phyloP scores from a whole-genome alignment of 2,888 invertebrate genomes.

The Heterodera filipjevi region DNA sequence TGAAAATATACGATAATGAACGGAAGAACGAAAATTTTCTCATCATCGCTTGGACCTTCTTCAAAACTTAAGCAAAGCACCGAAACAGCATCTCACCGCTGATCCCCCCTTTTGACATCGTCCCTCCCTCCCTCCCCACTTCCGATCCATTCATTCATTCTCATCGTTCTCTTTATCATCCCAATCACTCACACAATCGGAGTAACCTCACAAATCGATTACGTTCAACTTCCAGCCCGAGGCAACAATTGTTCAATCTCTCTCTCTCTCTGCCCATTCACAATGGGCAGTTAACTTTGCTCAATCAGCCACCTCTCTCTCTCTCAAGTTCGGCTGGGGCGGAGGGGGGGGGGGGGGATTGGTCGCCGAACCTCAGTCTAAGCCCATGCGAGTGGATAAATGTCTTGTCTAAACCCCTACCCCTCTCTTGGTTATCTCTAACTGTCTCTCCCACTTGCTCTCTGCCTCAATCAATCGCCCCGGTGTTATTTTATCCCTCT shows the following conservation, averaged over 20 bases:
- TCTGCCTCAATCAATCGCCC: not conserved
- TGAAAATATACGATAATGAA: not conserved
- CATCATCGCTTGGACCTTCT: not conserved
- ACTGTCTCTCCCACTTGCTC: not conserved
- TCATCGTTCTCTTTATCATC: constrained; percentile 12
- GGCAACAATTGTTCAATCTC: constrained; percentile 20
- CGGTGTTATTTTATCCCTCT: not conserved
- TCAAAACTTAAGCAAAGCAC: constrained; percentile 8
- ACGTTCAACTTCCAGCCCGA: constrained; percentile 10
- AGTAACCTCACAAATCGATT: constrained; percentile 13
- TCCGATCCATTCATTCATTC: not conserved
- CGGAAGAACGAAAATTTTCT: not conserved
- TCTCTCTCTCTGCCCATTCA: not conserved
- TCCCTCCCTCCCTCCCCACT: not conserved
- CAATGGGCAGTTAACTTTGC: not conserved
- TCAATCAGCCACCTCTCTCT: not conserved
- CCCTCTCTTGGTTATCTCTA: not conserved
- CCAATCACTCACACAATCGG: not conserved
- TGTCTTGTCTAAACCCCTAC: not conserved
- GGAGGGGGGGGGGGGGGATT: not conserved
- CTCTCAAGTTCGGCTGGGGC: not conserved
- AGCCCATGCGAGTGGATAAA: constrained; percentile 2
- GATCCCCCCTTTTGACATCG: not conserved
- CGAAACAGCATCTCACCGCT: not conserved
- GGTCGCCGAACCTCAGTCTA: constrained; percentile 2